Percentiles rank a stretch among this genome's conserved stretches.
Conservation (phyloP, 92 coral and sea anemone species). For the Epizoanthus stellaris region DNA sequence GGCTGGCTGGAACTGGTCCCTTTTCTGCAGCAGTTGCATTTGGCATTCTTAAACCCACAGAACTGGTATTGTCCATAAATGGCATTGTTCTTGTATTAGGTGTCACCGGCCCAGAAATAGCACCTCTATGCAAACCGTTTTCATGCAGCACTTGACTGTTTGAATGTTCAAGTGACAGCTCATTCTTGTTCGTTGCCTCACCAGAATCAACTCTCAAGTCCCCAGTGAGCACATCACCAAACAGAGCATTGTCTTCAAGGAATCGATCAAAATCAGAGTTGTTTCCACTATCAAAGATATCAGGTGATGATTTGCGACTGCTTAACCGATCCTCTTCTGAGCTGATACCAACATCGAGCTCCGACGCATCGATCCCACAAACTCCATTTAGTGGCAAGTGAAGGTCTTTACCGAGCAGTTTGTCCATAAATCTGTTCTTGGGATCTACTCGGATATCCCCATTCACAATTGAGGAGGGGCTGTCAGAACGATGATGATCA, state of each 20-base stretch:
- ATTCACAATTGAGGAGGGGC: conserved; percentile 76
- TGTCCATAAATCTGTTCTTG: conserved; percentile 84
- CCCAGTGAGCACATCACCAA: conserved; percentile 86
- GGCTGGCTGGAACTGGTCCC: neutral
- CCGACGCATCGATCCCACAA: conserved; percentile 84
- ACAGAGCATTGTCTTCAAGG: conserved; percentile 85
- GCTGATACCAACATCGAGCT: conserved; percentile 75
- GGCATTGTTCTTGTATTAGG: neutral
- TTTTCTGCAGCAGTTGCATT: conserved; percentile 29
- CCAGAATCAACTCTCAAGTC: conserved; percentile 85
- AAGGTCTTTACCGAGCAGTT: conserved; percentile 80
- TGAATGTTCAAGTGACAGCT: conserved; percentile 40
- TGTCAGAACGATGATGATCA: conserved; percentile 60
- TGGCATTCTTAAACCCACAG: conserved; percentile 9
- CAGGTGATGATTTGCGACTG: conserved; percentile 85
- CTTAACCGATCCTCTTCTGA: conserved; percentile 84
- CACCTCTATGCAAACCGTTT: conserved; percentile 29
- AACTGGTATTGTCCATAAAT: conserved; percentile 6
- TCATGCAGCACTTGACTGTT: conserved; percentile 28
- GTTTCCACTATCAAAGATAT: conserved; percentile 84
- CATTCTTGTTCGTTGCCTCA: conserved; percentile 59
- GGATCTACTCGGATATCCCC: conserved; percentile 82
- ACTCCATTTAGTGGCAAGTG: conserved; percentile 88
- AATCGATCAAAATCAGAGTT: conserved; percentile 90
- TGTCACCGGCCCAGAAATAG: neutral